Percentiles rank a stretch among this genome's conserved stretches.
Evolutionary conservation across 1,140 invertebrate species (phyloP).

Genomic region (Drosophila sp.): DNA sequence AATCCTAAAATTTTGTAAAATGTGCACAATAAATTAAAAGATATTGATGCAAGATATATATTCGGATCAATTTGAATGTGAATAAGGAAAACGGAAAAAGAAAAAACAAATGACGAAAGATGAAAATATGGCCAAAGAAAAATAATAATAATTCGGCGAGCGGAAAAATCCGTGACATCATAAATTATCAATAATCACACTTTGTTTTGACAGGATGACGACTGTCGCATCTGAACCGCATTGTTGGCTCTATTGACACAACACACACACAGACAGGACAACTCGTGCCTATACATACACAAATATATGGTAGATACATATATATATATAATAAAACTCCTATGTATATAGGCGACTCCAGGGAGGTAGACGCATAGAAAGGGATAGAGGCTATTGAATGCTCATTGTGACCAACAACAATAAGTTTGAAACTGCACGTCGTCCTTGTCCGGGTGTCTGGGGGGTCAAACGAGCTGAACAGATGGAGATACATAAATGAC

Average conservation of each 20-base stretch:
- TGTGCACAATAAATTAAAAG: not conserved
- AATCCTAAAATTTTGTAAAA: not conserved
- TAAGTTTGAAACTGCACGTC: conserved; percentile 34
- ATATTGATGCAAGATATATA: too few species aligned
- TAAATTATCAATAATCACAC: conserved; percentile 84
- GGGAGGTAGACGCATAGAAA: conserved; percentile 28
- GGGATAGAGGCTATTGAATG: conserved; percentile 58
- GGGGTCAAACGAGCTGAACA: conserved; percentile 33
- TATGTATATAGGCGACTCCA: conserved; percentile 41
- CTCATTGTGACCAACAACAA: conserved; percentile 72
- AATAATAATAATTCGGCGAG: conserved; percentile 70
- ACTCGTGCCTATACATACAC: conserved; percentile 16
- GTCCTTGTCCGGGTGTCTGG: conserved; percentile 21
- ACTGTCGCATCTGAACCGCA: conserved; percentile 73
- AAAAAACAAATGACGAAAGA: too few species aligned
- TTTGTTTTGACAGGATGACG: conserved; percentile 83
- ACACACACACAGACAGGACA: conserved; percentile 18
- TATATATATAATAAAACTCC: conserved; percentile 11
- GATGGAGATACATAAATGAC: conserved; percentile 75
- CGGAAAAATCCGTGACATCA: conserved; percentile 80
- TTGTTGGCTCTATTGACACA: conserved; percentile 69
- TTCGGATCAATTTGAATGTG: conserved; percentile 13
- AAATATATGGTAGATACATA: too few species aligned
- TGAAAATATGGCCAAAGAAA: conserved; percentile 39
- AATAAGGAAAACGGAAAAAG: conserved; percentile 25